Conservation (phyloP, 37 sponge, comb jelly and placozoan species). For the Eunapius fragilis region DNA sequence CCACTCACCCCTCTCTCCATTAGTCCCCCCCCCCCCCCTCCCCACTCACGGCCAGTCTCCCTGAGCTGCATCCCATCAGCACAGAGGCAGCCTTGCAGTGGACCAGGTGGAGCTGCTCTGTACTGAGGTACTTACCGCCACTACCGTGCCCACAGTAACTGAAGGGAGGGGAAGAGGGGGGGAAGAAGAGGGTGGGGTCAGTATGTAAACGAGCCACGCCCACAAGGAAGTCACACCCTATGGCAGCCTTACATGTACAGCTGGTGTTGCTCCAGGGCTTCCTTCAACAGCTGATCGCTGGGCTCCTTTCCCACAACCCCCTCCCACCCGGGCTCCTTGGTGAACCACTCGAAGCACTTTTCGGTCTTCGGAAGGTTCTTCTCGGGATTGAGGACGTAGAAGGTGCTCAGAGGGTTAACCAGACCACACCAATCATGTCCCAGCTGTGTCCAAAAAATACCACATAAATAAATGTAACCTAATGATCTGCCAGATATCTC, state of each 20-base stretch:
- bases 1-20: no score
- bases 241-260: constrained; percentile 40
- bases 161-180: neutral
- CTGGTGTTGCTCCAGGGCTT: constrained; percentile 47
- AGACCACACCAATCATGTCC: neutral
- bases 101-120: constrained; percentile 54
- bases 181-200: neutral
- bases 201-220: neutral
- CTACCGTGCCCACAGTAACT: constrained; percentile 88
- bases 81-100: constrained; percentile 65
- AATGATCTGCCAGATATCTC: constrained; percentile 8
- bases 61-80: constrained; percentile 91
- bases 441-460: no score
- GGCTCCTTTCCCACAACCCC: constrained; percentile 65
- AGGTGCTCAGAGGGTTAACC: constrained; percentile 44
- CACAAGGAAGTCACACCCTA: neutral
- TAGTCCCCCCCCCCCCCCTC: neutral
- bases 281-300: constrained; percentile 11
- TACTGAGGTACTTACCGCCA: constrained; percentile 54
- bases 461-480: no score
- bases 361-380: constrained; percentile 71
- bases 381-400: constrained; percentile 77
- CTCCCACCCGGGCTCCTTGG: constrained; percentile 58
- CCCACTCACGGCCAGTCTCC: constrained; percentile 49
- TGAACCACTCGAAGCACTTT: constrained; percentile 67